phyloP scores from a whole-genome alignment of 2,888 invertebrate genomes.

The Balanococcus diminutus region DNA sequence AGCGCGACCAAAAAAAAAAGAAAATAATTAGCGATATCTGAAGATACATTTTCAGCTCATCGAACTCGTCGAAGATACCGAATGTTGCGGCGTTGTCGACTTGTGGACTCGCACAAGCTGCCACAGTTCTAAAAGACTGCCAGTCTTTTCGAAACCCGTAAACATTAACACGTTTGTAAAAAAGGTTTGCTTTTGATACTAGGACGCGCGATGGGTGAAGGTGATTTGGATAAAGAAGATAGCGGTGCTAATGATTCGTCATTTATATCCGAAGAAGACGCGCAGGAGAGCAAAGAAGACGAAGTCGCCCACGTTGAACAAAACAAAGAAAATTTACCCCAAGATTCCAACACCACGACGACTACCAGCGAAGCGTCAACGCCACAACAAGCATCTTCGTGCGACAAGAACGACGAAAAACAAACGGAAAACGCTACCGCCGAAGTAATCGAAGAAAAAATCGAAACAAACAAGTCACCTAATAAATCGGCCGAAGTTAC shows the following conservation, averaged over 20 bases:
- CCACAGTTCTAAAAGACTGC: constrained; percentile 1
- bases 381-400: neutral
- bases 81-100: neutral
- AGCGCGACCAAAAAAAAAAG: neutral
- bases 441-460: constrained; percentile 17
- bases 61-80: constrained; percentile 1
- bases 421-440: neutral
- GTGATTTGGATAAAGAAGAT: constrained; percentile 53
- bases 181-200: constrained; percentile 55
- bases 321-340: neutral
- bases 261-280: constrained; percentile 27
- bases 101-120: neutral
- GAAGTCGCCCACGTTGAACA: constrained; percentile 43
- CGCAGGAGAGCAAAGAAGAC: constrained; percentile 5
- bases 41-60: constrained; percentile 41
- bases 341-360: constrained; percentile 11
- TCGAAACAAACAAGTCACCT: constrained; percentile 12
- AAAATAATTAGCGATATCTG: neutral
- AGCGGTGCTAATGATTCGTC: constrained; percentile 40
- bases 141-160: constrained; percentile 29
- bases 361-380: neutral
- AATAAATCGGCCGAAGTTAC: neutral
- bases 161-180: constrained; percentile 48
- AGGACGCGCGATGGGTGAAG: constrained; percentile 51
- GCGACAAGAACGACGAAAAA: neutral